Base-by-base conservation (phyloP, 2,888 invertebrate species). In the Gnatocerus cornutus region DNA sequence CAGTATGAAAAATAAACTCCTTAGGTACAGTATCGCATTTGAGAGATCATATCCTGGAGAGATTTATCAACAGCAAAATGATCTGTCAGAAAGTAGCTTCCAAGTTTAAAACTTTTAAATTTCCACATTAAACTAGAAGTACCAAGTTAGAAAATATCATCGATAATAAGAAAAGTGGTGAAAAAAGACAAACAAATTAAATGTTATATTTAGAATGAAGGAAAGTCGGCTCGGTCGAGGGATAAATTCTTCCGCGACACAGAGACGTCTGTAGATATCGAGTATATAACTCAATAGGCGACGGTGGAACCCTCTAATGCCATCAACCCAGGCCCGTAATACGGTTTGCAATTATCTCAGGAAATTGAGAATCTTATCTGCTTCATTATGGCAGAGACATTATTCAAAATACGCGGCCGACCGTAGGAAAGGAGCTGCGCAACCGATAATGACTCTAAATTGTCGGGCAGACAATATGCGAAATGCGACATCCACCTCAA, bases 361-460 rank as follows among this genome's bases (percentile, higher is more conserved):
- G 78, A 79, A 80, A 80, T 80, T 80, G 80, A 77, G 78, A 80
- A 78, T 79, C 80, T 79, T 79, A 80, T 80, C 80, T 76, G 76
- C 72, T 78, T 79, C 77, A 78, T 80, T 80, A 79, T 76, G 74
- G 76, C 74, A 72, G 69, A 71, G 75, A 74, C 76, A 77, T 76
- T 77, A 79, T 80, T 79, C 79, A 79, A 78, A 79, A 78, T 76
- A 76, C 71, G 76, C 78, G 76, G 72, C 73, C 73, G 73, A 76
- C 73, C 75, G 76, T 73, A 73, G 72, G 73, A 69, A 68, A 71
- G 33, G 69, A 68, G 69, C 66, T 62, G 63, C 61, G 50, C 65
- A 68, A 66, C 66, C 63, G 50, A 72, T 72, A 72, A 72, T 72
- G 69, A 67, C 59, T 41, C 46, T 52, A 62, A 68, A 68, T 68